Evolutionary conservation across 2,113 vertebrate genomes (phyloP), one percentile per base, ranked within the genome.

Genomic region (Pyxicephalus adspersus): DNA sequence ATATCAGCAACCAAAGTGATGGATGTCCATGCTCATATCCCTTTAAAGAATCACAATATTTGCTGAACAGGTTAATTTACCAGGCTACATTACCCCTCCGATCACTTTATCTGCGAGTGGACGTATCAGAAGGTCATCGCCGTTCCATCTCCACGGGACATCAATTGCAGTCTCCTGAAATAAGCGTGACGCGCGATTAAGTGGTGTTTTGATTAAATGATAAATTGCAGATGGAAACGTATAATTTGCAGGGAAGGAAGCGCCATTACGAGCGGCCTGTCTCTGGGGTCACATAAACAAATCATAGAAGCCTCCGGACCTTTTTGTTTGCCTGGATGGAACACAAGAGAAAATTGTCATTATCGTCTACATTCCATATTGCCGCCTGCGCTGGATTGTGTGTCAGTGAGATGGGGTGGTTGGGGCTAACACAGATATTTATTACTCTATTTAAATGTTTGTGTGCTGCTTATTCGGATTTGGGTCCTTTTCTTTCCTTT

Each of bases 181-280:
- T 55, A 22, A 80, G 51, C 66, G 51, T 38, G 66, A 63, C 51
- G 66, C 55, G 15, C 77, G 22, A 80, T 71, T 80, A 71, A 71
- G 65, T 63, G 66, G 34, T 71, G 77, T 80, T 80, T 55, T 80
- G 77, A 80, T 80, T 80, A 80, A 80, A 80, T 80, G 77, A 80
- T 71, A 80, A 71, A 80, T 80, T 71, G 70, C 77, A 68, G 66
- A 71, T 70, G 77, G 31, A 71, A 61, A 80, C 15, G 55, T 80
- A 52, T 63, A 80, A 80, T 71, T 63, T 80, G 54, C 57, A 3
- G 19, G n/a, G 64, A 55, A 80, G 66, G 34, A 63, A 61, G 66
- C 77, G 18, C 34, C 57, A 71, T 60, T 80, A 51, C 50, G 77
- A 23, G 54, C n/a, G 52, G n/a, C 9, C 31, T 1, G 77, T 61